phyloP scores from a whole-genome alignment of 2,113 vertebrate genomes.

The Upupa epops region DNA sequence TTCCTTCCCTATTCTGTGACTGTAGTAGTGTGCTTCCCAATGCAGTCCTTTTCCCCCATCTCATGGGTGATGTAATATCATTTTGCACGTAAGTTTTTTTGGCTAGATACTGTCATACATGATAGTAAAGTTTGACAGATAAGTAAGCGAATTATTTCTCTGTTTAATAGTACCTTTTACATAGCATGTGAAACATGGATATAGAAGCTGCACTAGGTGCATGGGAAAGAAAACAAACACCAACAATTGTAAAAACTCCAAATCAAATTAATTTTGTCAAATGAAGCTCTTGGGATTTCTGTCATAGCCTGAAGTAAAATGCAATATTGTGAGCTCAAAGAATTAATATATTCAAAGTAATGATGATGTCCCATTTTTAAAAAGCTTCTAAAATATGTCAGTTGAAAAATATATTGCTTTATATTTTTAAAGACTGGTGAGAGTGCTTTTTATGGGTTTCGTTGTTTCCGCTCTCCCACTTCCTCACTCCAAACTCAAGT shows the following conservation, averaged over 20 bases:
- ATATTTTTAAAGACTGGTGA: background rate
- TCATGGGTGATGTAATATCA: background rate
- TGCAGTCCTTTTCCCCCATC: background rate
- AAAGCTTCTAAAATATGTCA: background rate
- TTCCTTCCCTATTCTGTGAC: background rate
- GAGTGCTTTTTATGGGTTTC: background rate
- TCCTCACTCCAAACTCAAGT: background rate
- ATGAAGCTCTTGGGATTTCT: background rate
- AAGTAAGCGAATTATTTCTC: background rate
- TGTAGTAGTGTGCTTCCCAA: background rate
- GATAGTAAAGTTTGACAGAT: background rate
- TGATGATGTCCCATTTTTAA: background rate
- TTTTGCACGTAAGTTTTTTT: background rate
- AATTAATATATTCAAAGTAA: background rate
- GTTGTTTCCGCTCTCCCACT: fast-evolving
- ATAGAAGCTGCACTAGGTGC: no score
- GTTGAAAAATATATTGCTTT: background rate
- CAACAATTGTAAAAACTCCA: background rate
- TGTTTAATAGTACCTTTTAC: background rate
- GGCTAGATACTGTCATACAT: background rate
- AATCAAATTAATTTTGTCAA: background rate
- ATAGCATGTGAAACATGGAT: background rate
- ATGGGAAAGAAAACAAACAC: background rate
- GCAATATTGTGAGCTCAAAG: background rate
- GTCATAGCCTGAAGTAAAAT: background rate